Evolutionary conservation across 2,113 vertebrate species (phyloP), one percentile per base, ranked within the genome.

Genomic region (Diadophis punctatus): DNA sequence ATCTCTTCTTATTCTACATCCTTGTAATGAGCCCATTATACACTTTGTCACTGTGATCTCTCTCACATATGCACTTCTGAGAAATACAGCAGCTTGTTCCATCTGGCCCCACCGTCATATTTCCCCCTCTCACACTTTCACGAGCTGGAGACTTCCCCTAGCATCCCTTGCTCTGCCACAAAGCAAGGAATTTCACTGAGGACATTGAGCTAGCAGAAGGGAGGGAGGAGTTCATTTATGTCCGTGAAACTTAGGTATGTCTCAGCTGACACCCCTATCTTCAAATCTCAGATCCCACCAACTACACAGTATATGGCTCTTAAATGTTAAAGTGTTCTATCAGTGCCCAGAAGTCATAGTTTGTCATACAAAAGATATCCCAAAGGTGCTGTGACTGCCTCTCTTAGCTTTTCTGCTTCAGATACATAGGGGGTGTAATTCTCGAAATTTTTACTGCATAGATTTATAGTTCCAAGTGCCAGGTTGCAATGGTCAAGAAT

Each of bases 41-140:
- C 60, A 52, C 94, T 89, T 95, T 95, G 91, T 56, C 95, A 95
- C 96, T 96, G 96, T 95, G 96, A 95, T 96, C 96, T 95, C 94
- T 94, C 92, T 94, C 87, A 93, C 96, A 94, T 95, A 93, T 96
- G 95, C 96, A 94, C 96, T 94, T 96, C 95, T 94, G 96, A 96
- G 96, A 96, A 96, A 96, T 95, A 96, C 96, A 94, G 95, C 96
- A 91, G 95, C 8, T 74, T 85, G 94, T 93, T 96, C 96, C 96
- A 96, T 96, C 96, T 96, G 96, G 96, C 94, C 94, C 55, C 46
- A 34, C 87, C 10, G n/a, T 56, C 80, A 49, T 23, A 48, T 88
- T n/a, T 55, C 74, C 20, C 52, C 55, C n/a, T n/a, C 55, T 55
- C 23, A 39, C 74, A 0, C 90, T 80, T 48, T 12, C 85, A 52